Evolutionary conservation across 2,113 vertebrate species (phyloP).

Genomic region (Aythya baeri): DNA sequence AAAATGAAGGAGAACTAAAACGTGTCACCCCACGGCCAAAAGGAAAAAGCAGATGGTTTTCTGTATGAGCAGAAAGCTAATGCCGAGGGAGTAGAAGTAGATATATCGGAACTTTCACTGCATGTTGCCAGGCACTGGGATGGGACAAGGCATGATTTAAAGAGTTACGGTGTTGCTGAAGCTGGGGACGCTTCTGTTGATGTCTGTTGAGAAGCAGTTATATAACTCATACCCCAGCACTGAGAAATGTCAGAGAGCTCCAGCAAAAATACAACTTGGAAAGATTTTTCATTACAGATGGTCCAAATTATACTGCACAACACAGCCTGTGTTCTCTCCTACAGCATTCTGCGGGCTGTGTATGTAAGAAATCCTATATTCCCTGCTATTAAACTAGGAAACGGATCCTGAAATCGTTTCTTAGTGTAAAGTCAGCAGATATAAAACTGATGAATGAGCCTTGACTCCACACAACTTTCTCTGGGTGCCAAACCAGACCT

Average conservation of each 20-base stretch:
- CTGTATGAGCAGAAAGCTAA: neutral
- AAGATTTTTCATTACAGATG: conserved; percentile 27
- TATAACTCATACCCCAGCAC: neutral
- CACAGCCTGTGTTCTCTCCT: neutral
- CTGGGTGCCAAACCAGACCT: neutral
- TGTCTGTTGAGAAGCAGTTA: neutral
- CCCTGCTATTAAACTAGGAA: neutral
- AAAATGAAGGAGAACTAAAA: neutral
- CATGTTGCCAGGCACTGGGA: neutral
- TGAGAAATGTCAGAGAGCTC: neutral
- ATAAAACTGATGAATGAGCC: neutral
- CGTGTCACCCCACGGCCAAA: neutral
- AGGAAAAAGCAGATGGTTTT: neutral
- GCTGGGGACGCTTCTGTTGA: neutral
- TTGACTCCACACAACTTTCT: neutral
- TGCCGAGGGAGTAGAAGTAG: neutral
- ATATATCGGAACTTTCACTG: neutral
- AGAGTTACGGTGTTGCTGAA: neutral
- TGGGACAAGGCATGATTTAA: neutral
- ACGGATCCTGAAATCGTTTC: neutral
- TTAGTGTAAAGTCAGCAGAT: neutral
- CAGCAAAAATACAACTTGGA: conserved; percentile 11
- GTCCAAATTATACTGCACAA: neutral
- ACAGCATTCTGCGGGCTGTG: neutral
- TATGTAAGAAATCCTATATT: neutral